Base-by-base conservation (phyloP, 2,797 vertebrate species). In the Meda fulgida region DNA sequence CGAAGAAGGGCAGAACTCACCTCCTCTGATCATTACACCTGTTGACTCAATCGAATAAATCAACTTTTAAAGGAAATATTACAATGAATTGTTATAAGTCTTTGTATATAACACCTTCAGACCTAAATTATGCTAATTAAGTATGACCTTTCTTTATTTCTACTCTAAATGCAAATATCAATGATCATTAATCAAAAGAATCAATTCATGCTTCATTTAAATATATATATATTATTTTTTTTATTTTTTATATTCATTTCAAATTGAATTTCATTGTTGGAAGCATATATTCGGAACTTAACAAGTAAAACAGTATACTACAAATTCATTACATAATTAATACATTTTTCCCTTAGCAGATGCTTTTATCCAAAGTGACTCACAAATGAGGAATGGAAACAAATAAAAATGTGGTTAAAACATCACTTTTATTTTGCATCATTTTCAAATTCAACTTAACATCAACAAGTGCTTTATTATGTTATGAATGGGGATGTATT, bases 11-110 rank as follows among this genome's bases (percentile, higher is more conserved):
- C 89, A 85, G 85, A 88, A 93, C 18, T 65, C 78, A 5, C 82
- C 83, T 63, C 89, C 92, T 6, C 69, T 94, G 86, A 89, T 92
- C 88, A 91, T 94, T 63, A 91, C 89, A 34, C 82, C 89, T 34
- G 89, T 92, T 55, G 83, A 67, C 19, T 14, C 19, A 1, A 38
- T 11, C 3, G 66, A 79, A 48, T 11, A 78, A 81, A 40, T 16
- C 55, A 36, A 38, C 4, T 69, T 46, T 53, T 34, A 21, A 31
- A 51, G 10, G 26, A 48, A n/a, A 4, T 18, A 13, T 9, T 34
- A 4, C 26, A 36, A 36, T 36, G 0, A 34, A 67, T 6, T 36
- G 1, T 16, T 34, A 5, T n/a, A 21, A 11, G 0, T 48, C 13
- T 19, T 63, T 21, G 10, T 34, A 21, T 34, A 21, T 48, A 31